phyloP scores from a whole-genome alignment of 2,797 vertebrate species.

The Yasuhikotakia modesta region DNA sequence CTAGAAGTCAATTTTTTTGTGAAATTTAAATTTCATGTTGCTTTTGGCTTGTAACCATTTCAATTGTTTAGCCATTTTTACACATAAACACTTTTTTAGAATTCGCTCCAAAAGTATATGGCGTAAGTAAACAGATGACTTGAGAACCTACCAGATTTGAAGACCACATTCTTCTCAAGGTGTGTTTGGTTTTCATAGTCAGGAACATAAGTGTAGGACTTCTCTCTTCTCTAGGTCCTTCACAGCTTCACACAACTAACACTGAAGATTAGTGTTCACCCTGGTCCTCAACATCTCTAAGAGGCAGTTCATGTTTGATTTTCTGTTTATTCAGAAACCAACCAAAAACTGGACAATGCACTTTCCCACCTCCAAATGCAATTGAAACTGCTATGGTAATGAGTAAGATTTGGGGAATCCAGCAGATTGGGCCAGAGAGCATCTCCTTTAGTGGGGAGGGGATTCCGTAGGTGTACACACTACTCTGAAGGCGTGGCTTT shows the following conservation, averaged over 20 bases:
- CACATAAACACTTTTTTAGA: neutral
- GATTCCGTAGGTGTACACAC: slow-evolving; percentile 51
- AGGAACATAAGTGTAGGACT: slow-evolving; percentile 21
- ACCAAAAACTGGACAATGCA: slow-evolving; percentile 59
- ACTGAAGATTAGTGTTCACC: slow-evolving; percentile 12
- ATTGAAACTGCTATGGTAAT: slow-evolving; percentile 75
- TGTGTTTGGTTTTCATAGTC: slow-evolving; percentile 35
- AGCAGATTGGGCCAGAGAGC: slow-evolving; percentile 61
- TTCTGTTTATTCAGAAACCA: slow-evolving; percentile 38
- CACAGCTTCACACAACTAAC: slow-evolving; percentile 3
- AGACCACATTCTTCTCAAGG: neutral
- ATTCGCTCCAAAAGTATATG: neutral
- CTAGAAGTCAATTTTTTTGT: neutral
- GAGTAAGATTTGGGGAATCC: slow-evolving; percentile 63
- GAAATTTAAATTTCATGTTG: no score
- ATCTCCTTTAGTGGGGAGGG: slow-evolving; percentile 29
- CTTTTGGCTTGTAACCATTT: neutral
- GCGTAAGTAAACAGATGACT: neutral
- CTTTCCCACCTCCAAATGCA: slow-evolving; percentile 70
- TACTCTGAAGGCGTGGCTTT: slow-evolving; percentile 50
- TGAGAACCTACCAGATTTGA: slow-evolving; percentile 39
- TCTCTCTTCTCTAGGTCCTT: slow-evolving; percentile 32
- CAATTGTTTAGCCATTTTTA: neutral
- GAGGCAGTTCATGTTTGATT: slow-evolving; percentile 29
- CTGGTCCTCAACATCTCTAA: slow-evolving; percentile 19